Percentiles rank a stretch among this genome's conserved stretches.
Evolutionary conservation across 2,797 vertebrate genomes (phyloP).

Genomic region (Arctocebus calabarensis): DNA sequence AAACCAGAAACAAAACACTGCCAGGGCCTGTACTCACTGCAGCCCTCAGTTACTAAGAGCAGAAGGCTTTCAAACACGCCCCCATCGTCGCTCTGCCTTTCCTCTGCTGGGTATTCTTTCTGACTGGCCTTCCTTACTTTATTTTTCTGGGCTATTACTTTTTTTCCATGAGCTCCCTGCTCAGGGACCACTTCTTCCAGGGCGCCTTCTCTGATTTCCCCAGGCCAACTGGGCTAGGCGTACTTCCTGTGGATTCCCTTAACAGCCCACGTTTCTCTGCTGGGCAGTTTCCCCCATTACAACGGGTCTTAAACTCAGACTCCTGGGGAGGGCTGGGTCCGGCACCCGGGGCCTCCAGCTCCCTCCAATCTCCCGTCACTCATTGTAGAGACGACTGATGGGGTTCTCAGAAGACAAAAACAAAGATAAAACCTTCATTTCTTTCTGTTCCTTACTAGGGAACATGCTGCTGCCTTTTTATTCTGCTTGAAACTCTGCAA

Average conservation of each 20-base stretch:
- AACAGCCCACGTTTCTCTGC: neutral
- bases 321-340: accelerated
- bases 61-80: neutral
- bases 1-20: neutral
- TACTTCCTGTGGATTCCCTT: neutral
- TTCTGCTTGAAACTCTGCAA: neutral
- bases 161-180: neutral
- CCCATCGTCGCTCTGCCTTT: neutral
- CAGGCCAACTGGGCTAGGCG: neutral
- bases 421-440: neutral
- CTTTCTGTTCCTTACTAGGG: neutral
- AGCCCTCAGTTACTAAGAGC: neutral
- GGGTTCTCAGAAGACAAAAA: neutral
- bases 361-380: neutral
- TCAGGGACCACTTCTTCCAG: neutral
- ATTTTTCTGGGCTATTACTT: neutral
- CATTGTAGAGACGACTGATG: accelerated
- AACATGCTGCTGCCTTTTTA: neutral
- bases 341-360: neutral
- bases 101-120: neutral
- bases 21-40: neutral
- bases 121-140: neutral
- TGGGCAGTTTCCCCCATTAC: neutral
- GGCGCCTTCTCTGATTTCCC: neutral
- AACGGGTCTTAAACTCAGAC: neutral